Evolutionary conservation across 2,113 vertebrate genomes (phyloP).

Genomic region (Noturus placidus): DNA sequence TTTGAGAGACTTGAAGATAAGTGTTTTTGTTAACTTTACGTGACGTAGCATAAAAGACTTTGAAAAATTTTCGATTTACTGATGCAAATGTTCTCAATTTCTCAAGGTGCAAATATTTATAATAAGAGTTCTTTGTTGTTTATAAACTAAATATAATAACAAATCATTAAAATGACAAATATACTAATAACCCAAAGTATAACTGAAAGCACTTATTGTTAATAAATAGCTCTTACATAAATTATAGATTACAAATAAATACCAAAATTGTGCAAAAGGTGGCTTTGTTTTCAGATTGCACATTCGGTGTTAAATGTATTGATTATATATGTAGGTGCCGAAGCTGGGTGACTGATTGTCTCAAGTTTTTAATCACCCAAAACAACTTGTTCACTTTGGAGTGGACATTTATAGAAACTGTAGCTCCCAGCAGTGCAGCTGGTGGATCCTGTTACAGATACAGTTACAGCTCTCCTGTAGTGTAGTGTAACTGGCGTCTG

Average conservation of each 20-base stretch:
- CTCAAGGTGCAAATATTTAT: not conserved
- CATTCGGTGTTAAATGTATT: not conserved
- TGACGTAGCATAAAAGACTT: not conserved
- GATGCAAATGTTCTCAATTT: not conserved
- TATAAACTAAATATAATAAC: not conserved
- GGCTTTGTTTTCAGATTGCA: not conserved
- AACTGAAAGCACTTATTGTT: not conserved
- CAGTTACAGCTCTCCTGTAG: constrained; percentile 64
- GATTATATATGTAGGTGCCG: not conserved
- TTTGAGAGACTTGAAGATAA: not conserved
- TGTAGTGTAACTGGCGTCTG: constrained; percentile 50
- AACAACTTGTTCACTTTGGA: constrained; percentile 16
- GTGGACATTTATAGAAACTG: constrained; percentile 43
- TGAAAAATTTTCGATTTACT: not conserved
- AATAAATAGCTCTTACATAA: not conserved
- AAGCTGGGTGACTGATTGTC: constrained; percentile 8
- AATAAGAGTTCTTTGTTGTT: not conserved
- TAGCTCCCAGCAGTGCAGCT: constrained; percentile 49
- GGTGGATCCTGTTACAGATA: constrained; percentile 64
- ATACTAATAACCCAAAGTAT: not conserved
- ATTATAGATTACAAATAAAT: not conserved
- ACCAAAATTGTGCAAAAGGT: not conserved
- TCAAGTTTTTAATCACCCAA: not conserved
- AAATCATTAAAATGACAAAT: not conserved
- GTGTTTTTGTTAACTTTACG: not conserved